phyloP scores from a whole-genome alignment of 2,888 invertebrate species.

The Erannis defoliaria region DNA sequence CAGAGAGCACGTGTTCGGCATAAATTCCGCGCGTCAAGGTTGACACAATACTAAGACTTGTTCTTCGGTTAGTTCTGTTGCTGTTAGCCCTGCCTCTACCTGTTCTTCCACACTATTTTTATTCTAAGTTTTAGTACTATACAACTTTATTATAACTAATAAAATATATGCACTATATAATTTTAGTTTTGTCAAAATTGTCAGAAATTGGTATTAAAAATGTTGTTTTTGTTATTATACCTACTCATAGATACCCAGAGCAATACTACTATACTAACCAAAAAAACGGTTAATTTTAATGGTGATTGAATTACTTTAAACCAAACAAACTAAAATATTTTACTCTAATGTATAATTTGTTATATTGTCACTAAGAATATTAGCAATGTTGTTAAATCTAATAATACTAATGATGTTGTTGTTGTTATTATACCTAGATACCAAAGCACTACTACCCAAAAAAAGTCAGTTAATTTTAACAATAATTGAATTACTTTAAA shows the following conservation, averaged over 20 bases:
- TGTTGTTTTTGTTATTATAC: too few species aligned
- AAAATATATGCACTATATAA: too few species aligned
- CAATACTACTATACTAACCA: neutral
- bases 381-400: too few species aligned
- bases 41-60: conserved; percentile 25
- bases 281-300: neutral
- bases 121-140: too few species aligned
- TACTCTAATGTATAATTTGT: neutral
- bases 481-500: neutral
- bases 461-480: neutral
- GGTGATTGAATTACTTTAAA: neutral
- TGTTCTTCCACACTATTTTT: conserved; percentile 19
- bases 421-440: too few species aligned
- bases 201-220: too few species aligned
- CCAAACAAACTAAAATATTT: neutral
- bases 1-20: conserved; percentile 63
- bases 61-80: conserved; percentile 23
- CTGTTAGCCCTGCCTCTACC: conserved; percentile 5
- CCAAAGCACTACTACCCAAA: neutral
- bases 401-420: too few species aligned
- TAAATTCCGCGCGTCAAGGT: conserved; percentile 63
- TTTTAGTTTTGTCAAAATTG: too few species aligned
- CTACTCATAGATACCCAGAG: neutral
- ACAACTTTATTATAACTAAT: too few species aligned
- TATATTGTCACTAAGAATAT: too few species aligned